Conservation (phyloP, 2,888 invertebrate species). For the Netelia fuscicornis region DNA sequence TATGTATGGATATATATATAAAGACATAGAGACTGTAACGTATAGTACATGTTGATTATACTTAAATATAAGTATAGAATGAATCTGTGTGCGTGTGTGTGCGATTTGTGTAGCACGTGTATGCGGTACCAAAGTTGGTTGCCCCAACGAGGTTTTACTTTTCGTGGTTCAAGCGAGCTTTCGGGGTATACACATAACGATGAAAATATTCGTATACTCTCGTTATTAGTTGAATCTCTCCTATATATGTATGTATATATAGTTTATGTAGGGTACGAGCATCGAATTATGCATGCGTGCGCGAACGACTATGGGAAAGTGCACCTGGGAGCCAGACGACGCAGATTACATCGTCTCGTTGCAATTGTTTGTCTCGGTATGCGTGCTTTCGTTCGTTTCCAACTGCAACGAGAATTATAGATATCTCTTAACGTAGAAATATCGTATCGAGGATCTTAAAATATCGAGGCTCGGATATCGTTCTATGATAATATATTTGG, state of each 20-base stretch:
- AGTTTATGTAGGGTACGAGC: conserved; percentile 15
- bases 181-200: background rate
- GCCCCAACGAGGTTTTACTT: conserved; percentile 21
- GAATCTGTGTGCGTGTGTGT: conserved; percentile 20
- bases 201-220: conserved; percentile 38
- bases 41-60: background rate
- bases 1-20: background rate
- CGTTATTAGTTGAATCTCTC: conserved; percentile 14
- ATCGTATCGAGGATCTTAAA: too few species aligned
- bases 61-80: background rate
- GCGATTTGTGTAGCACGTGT: conserved; percentile 11
- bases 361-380: conserved; percentile 3
- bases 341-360: conserved; percentile 49
- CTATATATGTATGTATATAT: background rate
- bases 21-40: background rate
- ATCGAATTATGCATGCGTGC: conserved; percentile 67
- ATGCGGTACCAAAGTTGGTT: conserved; percentile 4
- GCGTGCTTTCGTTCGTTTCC: background rate
- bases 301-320: conserved; percentile 56
- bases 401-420: conserved; percentile 15
- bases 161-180: conserved; percentile 14
- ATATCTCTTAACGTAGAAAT: background rate
- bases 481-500: too few species aligned
- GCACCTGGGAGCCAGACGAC: conserved; percentile 66
- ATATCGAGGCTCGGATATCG: too few species aligned